Evolutionary conservation across 1,140 invertebrate genomes (phyloP).

Genomic region (Cherax quadricarinatus): DNA sequence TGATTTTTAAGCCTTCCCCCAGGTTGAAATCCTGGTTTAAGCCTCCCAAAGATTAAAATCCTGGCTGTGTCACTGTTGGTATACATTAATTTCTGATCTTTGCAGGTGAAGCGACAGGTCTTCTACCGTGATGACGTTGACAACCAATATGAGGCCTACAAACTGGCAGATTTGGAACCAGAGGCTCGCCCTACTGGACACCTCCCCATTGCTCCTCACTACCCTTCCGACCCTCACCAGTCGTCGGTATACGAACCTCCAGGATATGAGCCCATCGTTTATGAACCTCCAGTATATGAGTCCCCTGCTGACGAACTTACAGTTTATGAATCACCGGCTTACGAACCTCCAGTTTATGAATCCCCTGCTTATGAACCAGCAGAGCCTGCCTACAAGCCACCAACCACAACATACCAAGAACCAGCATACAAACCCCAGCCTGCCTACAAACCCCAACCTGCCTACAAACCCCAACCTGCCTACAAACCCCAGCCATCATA

Average conservation of each 20-base stretch:
- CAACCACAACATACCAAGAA: not conserved
- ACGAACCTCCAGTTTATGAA: not conserved
- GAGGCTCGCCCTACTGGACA: conserved; percentile 6
- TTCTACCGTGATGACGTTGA: conserved; percentile 18
- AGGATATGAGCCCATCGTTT: too few species aligned
- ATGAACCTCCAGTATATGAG: not conserved
- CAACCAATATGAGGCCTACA: not conserved
- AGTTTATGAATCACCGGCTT: not conserved
- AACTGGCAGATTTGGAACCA: not conserved
- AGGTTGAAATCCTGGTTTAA: too few species aligned
- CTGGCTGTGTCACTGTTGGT: not conserved
- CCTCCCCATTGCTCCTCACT: conserved; percentile 40
- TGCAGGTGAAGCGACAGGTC: conserved; percentile 34
- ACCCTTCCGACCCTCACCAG: not conserved
- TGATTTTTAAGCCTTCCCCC: too few species aligned
- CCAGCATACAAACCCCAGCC: not conserved
- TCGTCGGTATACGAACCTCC: not conserved
- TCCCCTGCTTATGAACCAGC: not conserved
- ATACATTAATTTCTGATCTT: not conserved
- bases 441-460: not conserved
- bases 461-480: not conserved
- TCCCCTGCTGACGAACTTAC: not conserved
- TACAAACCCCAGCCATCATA: not conserved
- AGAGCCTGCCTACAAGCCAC: not conserved
- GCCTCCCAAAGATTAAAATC: too few species aligned